phyloP scores from a whole-genome alignment of 1,140 invertebrate genomes.

The Camponotus pennsylvanicus region DNA sequence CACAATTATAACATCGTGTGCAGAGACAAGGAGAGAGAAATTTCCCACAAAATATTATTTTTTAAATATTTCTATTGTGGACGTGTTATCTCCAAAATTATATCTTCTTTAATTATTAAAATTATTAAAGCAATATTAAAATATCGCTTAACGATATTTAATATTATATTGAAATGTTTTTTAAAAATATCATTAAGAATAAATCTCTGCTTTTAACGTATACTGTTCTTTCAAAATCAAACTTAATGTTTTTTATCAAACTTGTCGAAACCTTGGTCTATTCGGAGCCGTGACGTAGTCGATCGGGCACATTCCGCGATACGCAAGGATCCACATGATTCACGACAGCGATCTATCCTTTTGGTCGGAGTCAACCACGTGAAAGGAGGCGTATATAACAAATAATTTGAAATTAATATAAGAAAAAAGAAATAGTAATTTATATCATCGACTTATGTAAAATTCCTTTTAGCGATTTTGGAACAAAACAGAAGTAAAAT shows the following conservation, averaged over 20 bases:
- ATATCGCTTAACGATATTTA: background rate
- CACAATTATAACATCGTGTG: background rate
- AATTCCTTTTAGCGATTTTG: background rate
- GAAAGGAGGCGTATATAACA: conserved; percentile 1
- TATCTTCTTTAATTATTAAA: background rate
- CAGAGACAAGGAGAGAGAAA: background rate
- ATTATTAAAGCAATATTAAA: too few relatives aligned
- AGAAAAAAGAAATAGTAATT: background rate
- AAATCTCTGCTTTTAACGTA: background rate
- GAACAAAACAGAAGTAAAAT: background rate
- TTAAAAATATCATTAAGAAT: background rate
- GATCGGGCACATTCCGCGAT: conserved; percentile 16
- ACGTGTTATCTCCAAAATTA: too few relatives aligned
- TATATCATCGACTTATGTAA: background rate
- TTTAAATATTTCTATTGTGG: background rate
- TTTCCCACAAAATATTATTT: background rate
- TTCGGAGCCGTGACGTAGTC: conserved; percentile 55
- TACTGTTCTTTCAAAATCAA: conserved; percentile 13
- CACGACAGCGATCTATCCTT: conserved; percentile 45
- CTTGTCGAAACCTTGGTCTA: conserved; percentile 43
- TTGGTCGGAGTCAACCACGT: conserved; percentile 32
- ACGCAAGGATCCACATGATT: conserved; percentile 51
- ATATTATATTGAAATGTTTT: background rate
- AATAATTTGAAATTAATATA: background rate
- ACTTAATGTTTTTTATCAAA: conserved; percentile 7